Evolutionary conservation across 2,113 vertebrate species (phyloP), one percentile per base, ranked within the genome.

Genomic region (Otis tarda): DNA sequence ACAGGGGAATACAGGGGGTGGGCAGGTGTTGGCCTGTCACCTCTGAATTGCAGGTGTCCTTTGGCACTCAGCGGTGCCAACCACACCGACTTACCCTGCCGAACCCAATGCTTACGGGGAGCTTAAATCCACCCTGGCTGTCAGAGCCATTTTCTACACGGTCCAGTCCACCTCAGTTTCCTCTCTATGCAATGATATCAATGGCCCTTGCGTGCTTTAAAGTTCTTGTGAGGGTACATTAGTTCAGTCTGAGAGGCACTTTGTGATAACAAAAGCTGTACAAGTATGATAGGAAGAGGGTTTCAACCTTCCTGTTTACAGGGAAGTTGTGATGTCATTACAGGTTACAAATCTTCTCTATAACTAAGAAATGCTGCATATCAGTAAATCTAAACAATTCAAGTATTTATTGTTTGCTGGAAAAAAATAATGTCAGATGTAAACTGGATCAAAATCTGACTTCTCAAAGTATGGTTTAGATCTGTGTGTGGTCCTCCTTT

Each of bases 231-330:
- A 57, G 65, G 57, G 59, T 69, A 57, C 37, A 3, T 55, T 25
- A 76, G 41, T 53, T 91, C 59, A 75, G 78, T 12, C 27, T 31
- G 47, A 61, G 70, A 76, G 33, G 55, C 37, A 35, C 55, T 83
- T 82, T 25, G 25, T 55, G 70, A 19, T 52, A 69, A 47, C 75
- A 91, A 69, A 71, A 82, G 87, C 57, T 28, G 6, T n/a, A 45
- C 47, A 56, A 94, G 27, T 35, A 50, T 64, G 1, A 0, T 41
- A 64, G 52, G 83, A 84, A 89, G 61, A 92, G 28, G 61, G 43
- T 63, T 45, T 78, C 74, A 83, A n/a, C 79, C 59, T 91, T 95
- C 91, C 86, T 93, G 80, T 92, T 92, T 92, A 89, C 27, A 43
- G 61, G 74, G 83, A 89, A 91, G 21, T 41, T 56, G 37, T 84